Evolutionary conservation across 2,888 invertebrate species (phyloP).

Genomic region (Papilio demoleus): DNA sequence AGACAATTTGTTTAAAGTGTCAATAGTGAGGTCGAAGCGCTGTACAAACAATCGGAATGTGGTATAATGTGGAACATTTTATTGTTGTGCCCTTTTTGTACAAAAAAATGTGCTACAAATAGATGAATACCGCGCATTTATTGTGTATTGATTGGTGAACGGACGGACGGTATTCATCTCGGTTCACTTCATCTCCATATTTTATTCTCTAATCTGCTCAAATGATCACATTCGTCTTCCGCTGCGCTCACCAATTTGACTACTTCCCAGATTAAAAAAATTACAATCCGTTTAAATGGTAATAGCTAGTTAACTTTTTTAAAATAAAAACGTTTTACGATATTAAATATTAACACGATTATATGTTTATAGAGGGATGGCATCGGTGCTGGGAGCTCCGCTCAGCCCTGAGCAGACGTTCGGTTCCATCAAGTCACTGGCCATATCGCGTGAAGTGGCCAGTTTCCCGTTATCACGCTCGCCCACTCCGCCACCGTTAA

Average conservation of each 20-base stretch:
- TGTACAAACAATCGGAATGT: slow-evolving; percentile 15
- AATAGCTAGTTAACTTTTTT: slow-evolving; percentile 26
- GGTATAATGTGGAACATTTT: slow-evolving; percentile 16
- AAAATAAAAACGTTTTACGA: slow-evolving; percentile 30
- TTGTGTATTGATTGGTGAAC: slow-evolving; percentile 1
- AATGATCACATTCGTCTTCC: slow-evolving; percentile 69
- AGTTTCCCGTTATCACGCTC: slow-evolving; percentile 90
- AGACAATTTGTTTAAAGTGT: slow-evolving; percentile 44
- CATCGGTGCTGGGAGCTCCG: slow-evolving; percentile 86
- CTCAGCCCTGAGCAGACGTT: slow-evolving; percentile 89
- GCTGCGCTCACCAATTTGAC: slow-evolving; percentile 57
- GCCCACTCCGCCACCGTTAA: slow-evolving; percentile 87
- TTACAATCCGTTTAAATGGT: slow-evolving; percentile 33
- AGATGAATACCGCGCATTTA: slow-evolving; percentile 38
- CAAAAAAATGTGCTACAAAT: slow-evolving; percentile 30
- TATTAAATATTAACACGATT: too few species aligned
- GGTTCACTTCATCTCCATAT: slow-evolving; percentile 31
- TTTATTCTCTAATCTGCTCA: slow-evolving; percentile 49
- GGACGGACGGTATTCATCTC: too few species aligned
- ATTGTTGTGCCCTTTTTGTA: slow-evolving; percentile 30
- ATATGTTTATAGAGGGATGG: slow-evolving; percentile 85
- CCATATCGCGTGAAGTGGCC: slow-evolving; percentile 88
- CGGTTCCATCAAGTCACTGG: slow-evolving; percentile 88
- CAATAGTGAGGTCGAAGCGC: slow-evolving; percentile 34
- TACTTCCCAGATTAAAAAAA: slow-evolving; percentile 27